Evolutionary conservation across 1,140 invertebrate species (phyloP).

Genomic region (Heliconius nattereri): DNA sequence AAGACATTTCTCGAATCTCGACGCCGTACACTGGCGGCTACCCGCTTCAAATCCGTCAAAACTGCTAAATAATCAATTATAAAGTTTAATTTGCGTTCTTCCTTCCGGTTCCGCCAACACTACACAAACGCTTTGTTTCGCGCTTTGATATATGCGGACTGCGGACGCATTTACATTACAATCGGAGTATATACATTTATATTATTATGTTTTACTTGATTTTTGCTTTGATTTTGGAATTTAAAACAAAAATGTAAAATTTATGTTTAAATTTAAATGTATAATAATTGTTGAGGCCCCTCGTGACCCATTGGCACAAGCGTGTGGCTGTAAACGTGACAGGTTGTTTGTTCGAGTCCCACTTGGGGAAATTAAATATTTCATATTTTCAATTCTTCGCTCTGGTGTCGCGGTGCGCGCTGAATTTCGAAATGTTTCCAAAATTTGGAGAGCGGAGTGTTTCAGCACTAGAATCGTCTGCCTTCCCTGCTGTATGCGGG

Average conservation of each 20-base stretch:
- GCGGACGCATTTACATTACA: background rate
- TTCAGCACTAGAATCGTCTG: too few species aligned
- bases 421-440: too few species aligned
- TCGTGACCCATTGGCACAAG: background rate
- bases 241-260: background rate
- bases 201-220: background rate
- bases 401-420: too few species aligned
- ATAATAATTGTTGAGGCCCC: background rate
- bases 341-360: too few species aligned
- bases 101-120: background rate
- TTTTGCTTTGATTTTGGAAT: background rate
- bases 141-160: background rate
- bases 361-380: too few species aligned
- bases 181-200: background rate
- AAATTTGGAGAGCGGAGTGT: too few species aligned
- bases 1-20: background rate
- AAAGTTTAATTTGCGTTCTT: conserved; percentile 14
- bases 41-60: conserved; percentile 22
- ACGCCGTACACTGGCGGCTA: background rate
- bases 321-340: too few species aligned
- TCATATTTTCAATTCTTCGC: too few species aligned
- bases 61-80: conserved; percentile 30
- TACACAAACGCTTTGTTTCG: background rate
- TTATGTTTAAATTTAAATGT: background rate
- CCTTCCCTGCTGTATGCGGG: too few species aligned